These are phyloP conservation scores for Euzetes globulus DNA, from an alignment of 2,888 invertebrate species.

Conservation along the genomic window DNA sequence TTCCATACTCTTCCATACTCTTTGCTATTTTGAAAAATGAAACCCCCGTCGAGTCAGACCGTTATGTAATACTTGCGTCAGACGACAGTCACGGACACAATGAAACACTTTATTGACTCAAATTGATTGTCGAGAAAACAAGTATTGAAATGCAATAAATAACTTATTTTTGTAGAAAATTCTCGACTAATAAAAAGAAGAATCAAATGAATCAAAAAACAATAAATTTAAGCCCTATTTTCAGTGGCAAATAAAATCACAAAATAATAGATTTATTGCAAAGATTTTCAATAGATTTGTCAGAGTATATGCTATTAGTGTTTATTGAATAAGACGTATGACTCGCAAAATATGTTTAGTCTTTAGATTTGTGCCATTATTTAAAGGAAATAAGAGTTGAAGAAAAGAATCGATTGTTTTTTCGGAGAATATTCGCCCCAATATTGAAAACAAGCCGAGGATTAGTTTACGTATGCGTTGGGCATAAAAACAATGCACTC, in stretches of 20 bases:
- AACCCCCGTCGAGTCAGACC: background rate
- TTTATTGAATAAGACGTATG: constrained; percentile 4
- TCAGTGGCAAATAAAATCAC: background rate
- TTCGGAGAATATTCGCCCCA: background rate
- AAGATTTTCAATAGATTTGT: background rate
- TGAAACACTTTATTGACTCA: background rate
- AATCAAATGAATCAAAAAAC: constrained; percentile 3
- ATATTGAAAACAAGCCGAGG: background rate
- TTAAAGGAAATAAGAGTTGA: background rate
- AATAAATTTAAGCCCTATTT: background rate
- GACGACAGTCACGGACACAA: background rate
- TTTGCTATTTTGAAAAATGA: background rate
- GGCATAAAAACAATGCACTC: background rate
- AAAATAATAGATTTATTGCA: constrained; percentile 15
- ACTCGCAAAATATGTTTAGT: background rate
- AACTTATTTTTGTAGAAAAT: background rate
- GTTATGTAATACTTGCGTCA: constrained; percentile 20
- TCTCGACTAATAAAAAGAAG: background rate
- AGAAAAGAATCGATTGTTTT: background rate
- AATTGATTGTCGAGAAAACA: constrained; percentile 25
- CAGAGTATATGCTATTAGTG: background rate
- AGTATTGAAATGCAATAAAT: constrained; percentile 17
- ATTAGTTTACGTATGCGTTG: background rate
- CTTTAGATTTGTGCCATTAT: background rate
- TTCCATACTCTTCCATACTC: background rate